Evolutionary conservation across 2,113 vertebrate genomes (phyloP).

Genomic region (Mixornis gularis): DNA sequence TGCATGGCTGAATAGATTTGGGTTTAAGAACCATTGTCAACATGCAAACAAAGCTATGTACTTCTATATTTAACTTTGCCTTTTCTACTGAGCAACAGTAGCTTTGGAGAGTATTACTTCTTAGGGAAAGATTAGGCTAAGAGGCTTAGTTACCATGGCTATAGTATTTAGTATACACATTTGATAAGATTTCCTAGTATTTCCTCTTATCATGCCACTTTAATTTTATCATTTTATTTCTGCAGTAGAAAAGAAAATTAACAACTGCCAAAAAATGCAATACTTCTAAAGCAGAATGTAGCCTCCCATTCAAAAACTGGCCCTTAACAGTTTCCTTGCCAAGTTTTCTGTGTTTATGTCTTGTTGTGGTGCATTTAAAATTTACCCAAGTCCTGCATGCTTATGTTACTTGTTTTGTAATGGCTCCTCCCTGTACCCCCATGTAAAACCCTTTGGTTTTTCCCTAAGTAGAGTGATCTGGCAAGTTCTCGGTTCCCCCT

Average conservation of each 20-base stretch:
- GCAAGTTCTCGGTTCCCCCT: too few species aligned
- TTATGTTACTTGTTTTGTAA: too few species aligned
- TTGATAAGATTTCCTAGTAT: not conserved
- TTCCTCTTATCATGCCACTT: not conserved
- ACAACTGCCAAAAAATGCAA: not conserved
- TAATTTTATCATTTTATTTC: not conserved
- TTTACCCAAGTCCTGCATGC: too few species aligned
- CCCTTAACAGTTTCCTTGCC: not conserved
- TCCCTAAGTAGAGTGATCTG: too few species aligned
- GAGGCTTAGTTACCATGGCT: not conserved
- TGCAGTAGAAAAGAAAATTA: not conserved
- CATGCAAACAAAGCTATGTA: not conserved
- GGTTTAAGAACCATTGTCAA: not conserved
- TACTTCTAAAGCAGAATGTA: not conserved
- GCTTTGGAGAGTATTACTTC: not conserved
- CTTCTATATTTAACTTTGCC: not conserved
- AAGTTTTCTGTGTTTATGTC: accelerated
- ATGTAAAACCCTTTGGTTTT: too few species aligned
- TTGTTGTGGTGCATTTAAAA: not conserved
- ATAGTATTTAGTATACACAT: not conserved
- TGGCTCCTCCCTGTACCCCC: too few species aligned
- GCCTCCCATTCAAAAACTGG: not conserved
- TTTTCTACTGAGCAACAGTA: not conserved
- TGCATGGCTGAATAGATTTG: not conserved
- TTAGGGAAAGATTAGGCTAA: slow-evolving; percentile 1